These are phyloP conservation scores for Alcedo quadribrachys DNA, from an alignment of 2,797 vertebrate species.

Conservation along the genomic window DNA sequence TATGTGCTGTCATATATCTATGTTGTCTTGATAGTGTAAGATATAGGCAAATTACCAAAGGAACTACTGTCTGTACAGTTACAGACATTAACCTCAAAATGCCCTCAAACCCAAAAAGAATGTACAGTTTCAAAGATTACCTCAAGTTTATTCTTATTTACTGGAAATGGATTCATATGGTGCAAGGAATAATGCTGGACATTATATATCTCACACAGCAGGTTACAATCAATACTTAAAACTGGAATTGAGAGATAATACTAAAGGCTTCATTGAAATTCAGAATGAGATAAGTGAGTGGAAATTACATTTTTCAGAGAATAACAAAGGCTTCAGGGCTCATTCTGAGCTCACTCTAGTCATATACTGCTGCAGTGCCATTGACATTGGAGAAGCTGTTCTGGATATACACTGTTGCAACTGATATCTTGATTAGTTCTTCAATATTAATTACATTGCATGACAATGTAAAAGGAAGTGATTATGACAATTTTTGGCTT, in stretches of 20 bases:
- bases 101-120: not conserved
- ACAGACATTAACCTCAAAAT: not conserved
- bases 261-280: conserved; percentile 32
- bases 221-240: conserved; percentile 21
- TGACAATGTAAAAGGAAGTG: not conserved
- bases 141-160: not conserved
- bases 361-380: not conserved
- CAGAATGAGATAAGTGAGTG: conserved; percentile 9
- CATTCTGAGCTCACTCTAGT: conserved; percentile 1
- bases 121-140: not conserved
- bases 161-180: not conserved
- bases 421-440: not conserved
- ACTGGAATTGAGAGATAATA: conserved; percentile 26
- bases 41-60: not conserved
- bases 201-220: not conserved
- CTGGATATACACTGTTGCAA: not conserved
- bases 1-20: not conserved
- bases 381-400: not conserved
- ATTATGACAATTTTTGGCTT: not conserved
- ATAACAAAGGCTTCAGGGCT: not conserved
- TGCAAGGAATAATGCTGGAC: not conserved
- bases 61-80: not conserved
- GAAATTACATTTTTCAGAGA: not conserved
- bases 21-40: not conserved
- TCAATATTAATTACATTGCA: conserved; percentile 28